phyloP scores from a whole-genome alignment of 2,113 vertebrate genomes.

The Gracilinanus agilis region DNA sequence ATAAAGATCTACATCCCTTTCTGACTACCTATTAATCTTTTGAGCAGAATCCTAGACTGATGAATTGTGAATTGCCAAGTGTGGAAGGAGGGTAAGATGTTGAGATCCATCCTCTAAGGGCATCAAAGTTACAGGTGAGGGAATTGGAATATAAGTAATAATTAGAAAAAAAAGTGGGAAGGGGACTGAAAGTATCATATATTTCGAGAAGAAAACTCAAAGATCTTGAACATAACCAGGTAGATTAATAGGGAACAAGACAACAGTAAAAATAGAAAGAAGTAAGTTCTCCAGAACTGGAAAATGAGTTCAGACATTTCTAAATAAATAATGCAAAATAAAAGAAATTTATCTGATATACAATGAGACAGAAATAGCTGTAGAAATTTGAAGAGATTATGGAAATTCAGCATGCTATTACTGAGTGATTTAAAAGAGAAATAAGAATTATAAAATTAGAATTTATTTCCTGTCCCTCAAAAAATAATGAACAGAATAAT shows the following conservation, averaged over 20 bases:
- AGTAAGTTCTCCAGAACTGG: background rate
- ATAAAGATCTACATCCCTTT: too few species aligned
- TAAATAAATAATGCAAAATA: background rate
- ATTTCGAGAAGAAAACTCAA: background rate
- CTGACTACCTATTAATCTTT: too few species aligned
- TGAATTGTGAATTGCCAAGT: background rate
- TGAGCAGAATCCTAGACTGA: too few species aligned
- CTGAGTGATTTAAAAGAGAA: background rate
- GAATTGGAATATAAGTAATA: background rate
- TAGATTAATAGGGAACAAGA: background rate
- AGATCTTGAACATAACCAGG: background rate
- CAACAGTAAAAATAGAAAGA: too few species aligned
- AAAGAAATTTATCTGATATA: background rate
- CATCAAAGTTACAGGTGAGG: background rate
- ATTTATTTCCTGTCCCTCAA: background rate
- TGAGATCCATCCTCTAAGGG: background rate
- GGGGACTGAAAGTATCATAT: background rate
- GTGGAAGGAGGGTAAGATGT: background rate
- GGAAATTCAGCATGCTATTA: background rate
- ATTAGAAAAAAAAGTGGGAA: background rate
- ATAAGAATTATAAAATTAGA: background rate
- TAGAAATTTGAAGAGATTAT: background rate
- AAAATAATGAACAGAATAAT: background rate
- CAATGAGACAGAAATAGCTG: background rate
- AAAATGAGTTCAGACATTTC: background rate